Base-by-base conservation (phyloP, 2,797 vertebrate genomes). In the Etheostoma perlongum region DNA sequence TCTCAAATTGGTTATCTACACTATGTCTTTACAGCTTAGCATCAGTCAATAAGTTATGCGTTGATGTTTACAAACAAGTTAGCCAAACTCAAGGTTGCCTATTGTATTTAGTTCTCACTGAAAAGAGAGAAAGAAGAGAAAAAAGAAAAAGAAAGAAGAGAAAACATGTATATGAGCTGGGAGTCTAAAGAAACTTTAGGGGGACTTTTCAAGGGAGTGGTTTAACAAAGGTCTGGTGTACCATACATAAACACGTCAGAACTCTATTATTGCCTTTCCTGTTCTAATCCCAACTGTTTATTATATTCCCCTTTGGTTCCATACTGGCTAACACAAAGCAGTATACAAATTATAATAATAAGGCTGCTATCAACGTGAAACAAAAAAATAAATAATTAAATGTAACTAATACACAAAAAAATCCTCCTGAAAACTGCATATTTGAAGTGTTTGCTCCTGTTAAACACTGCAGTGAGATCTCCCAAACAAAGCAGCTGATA, bases 401-500 rank as follows among this genome's bases (percentile, higher is more conserved):
- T 67, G 33, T 23, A 60, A 36, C 36, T 59, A 15, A 64, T 63
- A 68, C 52, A 66, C n/a, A 47, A 73, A 69, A 75, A 21, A 87
- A 86, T 77, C 73, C 74, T 73, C 18, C 21, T 77, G 48, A 66
- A 80, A 80, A 59, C 58, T 52, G 30, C 33, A 51, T 73, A 36
- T 62, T 58, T 42, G 51, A 40, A 78, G 70, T 60, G 42, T 65
- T 67, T 49, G 42, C 61, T 62, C 51, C 27, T 78, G 79, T 75
- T 76, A 78, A 80, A 60, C 72, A 30, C 55, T 3, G 4, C 67
- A 70, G 76, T 74, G 74, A 78, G 85, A 85, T 82, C 67, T 61
- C 79, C 79, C 81, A 57, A 78, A 91, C 80, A 85, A 88, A 84
- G 73, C 67, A 75, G 71, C 72, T 82, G 78, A 90, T 87, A 80